Base-by-base conservation (phyloP, 2,797 vertebrate genomes). In the Denticeps clupeoides region DNA sequence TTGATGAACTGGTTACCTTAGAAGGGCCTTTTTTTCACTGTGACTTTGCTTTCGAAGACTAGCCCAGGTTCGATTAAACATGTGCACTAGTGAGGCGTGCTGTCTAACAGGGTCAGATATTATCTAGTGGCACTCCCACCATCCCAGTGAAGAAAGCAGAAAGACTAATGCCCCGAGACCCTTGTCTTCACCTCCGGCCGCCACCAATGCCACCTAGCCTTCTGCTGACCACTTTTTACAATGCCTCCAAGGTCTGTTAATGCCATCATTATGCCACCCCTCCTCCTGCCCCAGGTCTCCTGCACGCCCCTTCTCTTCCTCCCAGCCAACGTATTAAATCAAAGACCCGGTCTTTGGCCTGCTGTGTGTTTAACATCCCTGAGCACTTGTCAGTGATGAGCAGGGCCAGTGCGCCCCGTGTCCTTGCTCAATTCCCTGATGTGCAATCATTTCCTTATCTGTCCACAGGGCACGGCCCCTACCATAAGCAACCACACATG, bases 401-500 rank as follows among this genome's bases (percentile, higher is more conserved):
- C 51, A 56, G 40, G 55, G 58, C 42, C 47, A 54, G 53, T 27
- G 32, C 42, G 56, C 42, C 58, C 31, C 40, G 42, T 69, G 68
- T 67, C 66, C 62, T 67, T 62, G 62, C 45, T 45, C 48, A 24
- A 56, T 48, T 65, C 70, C 64, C 68, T 2, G 25, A 44, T 43
- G 65, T 26, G 35, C 56, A 60, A 73, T 67, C 64, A 62, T 47
- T 58, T 62, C 45, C 57, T 63, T 63, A 63, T 64, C 68, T 68
- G 65, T 70, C 61, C 59, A 63, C 21, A 48, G 64, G 58, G 56
- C 60, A 59, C 10, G 13, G 58, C 54, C 55, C 45, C 27, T 41
- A 51, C 48, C 51, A 47, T 55, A 40, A 56, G 45, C 41, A 27
- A 28, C 51, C 28, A 58, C 62, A 57, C 40, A 9, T 52, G 60